A percentile compares a stretch with the other conserved stretches of the same genome.
Conservation (phyloP, 2,888 invertebrate genomes). For the Flabesymbios commensalis region DNA sequence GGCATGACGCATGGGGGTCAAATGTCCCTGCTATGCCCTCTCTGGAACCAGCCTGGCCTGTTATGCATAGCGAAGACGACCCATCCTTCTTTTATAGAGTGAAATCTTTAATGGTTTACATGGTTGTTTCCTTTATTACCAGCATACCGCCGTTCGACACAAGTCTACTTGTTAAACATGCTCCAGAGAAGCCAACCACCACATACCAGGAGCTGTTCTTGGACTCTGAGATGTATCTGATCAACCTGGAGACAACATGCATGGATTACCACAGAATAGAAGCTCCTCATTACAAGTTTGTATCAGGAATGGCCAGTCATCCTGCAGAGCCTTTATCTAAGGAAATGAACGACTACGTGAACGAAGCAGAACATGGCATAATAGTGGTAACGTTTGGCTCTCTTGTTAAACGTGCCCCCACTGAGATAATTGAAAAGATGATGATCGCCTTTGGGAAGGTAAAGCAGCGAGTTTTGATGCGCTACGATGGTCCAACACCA, state of each 20-base stretch:
- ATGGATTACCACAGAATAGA: slow-evolving; percentile 2
- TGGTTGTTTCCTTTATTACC: not conserved
- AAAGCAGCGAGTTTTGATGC: not conserved
- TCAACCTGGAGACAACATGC: slow-evolving; percentile 6
- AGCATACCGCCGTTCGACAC: not conserved
- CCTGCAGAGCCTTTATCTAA: not conserved
- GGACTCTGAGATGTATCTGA: slow-evolving; percentile 9
- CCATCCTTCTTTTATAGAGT: slow-evolving; percentile 1
- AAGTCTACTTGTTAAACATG: not conserved
- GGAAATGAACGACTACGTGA: not conserved
- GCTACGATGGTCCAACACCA: not conserved
- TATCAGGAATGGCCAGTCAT: not conserved
- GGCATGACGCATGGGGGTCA: not conserved
- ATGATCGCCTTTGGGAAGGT: slow-evolving; percentile 1
- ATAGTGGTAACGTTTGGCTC: slow-evolving; percentile 14
- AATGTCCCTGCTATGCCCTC: slow-evolving; percentile 15
- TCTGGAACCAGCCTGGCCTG: not conserved
- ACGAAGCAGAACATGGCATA: not conserved
- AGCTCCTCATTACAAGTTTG: not conserved
- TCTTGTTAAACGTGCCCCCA: not conserved
- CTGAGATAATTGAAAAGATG: slow-evolving; percentile 5
- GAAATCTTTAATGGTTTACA: not conserved
- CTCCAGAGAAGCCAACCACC: not conserved
- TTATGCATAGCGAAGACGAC: not conserved
- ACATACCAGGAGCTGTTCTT: not conserved